Base-by-base conservation (phyloP, 2,888 invertebrate genomes). In the Ecdyonurus torrentis region DNA sequence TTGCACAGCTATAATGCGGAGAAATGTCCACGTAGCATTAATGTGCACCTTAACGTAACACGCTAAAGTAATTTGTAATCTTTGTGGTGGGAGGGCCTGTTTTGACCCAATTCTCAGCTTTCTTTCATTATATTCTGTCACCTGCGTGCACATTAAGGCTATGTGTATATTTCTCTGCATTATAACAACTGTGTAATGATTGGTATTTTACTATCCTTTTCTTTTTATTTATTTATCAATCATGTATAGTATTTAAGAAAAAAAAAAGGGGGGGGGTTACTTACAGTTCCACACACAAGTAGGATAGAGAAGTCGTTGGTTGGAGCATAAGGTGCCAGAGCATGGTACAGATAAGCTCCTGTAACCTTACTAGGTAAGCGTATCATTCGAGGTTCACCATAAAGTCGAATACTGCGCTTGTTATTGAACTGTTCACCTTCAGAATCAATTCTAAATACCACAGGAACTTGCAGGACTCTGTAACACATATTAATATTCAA, bases 231-330 rank as follows among this genome's bases (percentile, higher is more conserved):
- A 19, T 22, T 1, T 53, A 20, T 22, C 23, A 53, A 23, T 23
- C 52, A 37, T 61, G 62, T 24, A 61, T 63, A 50, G 19, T 58
- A 25, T 20, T 55, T 58, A 18, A 25, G 18, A 53, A 61, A 23
- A 60, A 58, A 23, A 24, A 25, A 66, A 64, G 64, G 66, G 67
- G 66, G 61, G 66, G n/a, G n/a, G n/a, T n/a, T n/a, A n/a, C 65
- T 2, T n/a, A 81, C 82, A 80, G 81, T 73, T 61, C 80, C 81
- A 71, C 80, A 80, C 5, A 82, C 81, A 64, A 81, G 74, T 63
- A 79, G 74, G 23, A 83, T 69, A 23, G 52, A 58, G 52, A 77
- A 75, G 68, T 79, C 81, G 53, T 71, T 70, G 20, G 19, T 74
- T 1, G 80, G 78, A 58, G 78, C 75, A 23, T 80, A 71, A 58